Evolutionary conservation across 2,797 vertebrate genomes (phyloP).

Genomic region (Scarus forsteni): DNA sequence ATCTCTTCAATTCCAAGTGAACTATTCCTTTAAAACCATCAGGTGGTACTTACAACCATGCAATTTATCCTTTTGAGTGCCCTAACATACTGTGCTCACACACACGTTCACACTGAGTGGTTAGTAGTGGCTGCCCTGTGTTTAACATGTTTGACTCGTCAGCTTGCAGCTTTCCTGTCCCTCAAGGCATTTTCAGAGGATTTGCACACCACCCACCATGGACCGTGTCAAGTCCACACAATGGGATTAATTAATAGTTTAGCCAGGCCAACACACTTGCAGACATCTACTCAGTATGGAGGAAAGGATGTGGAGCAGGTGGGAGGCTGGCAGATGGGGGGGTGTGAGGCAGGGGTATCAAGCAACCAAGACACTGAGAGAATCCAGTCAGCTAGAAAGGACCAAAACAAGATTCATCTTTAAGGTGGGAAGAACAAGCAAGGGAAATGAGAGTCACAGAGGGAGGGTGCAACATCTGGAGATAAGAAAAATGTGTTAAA

Average conservation of each 20-base stretch:
- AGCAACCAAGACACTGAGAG: constrained; percentile 13
- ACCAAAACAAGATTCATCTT: constrained; percentile 41
- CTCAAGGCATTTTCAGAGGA: constrained; percentile 25
- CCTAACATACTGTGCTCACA: constrained; percentile 8
- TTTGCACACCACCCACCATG: constrained; percentile 10
- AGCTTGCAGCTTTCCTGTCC: constrained; percentile 17
- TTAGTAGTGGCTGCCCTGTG: constrained; percentile 27
- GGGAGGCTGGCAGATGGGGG: constrained; percentile 27
- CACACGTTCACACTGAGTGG: constrained; percentile 2
- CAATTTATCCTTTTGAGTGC: constrained; percentile 16
- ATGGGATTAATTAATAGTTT: constrained; percentile 70
- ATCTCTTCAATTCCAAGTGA: no score
- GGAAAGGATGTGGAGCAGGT: constrained; percentile 43
- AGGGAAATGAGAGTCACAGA: constrained; percentile 15
- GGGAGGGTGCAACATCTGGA: constrained; percentile 7
- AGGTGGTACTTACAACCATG: not conserved
- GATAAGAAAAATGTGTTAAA: constrained; percentile 15
- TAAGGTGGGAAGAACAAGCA: constrained; percentile 28
- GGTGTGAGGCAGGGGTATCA: not conserved
- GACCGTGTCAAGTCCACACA: constrained; percentile 8
- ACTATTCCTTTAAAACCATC: no score
- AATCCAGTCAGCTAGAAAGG: constrained; percentile 27
- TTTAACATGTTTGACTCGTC: constrained; percentile 68
- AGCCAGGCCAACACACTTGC: constrained; percentile 37
- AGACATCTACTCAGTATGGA: constrained; percentile 60